These are phyloP conservation scores for Heteractis magnifica DNA, from an alignment of 92 coral and sea anemone species.

Conservation along the genomic window DNA sequence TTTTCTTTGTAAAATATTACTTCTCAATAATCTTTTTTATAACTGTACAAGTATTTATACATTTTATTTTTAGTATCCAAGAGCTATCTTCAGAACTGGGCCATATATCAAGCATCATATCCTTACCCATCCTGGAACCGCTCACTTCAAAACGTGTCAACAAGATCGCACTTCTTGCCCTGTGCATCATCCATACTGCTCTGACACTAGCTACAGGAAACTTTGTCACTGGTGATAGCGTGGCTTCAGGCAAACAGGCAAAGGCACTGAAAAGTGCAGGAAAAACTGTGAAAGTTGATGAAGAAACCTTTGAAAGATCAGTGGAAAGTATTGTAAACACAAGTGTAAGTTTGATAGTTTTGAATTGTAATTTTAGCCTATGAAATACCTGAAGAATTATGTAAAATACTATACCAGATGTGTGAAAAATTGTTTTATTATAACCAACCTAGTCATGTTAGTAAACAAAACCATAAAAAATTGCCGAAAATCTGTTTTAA, in stretches of 20 bases:
- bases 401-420: no score
- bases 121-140: conserved; percentile 93
- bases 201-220: conserved; percentile 86
- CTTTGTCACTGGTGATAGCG: conserved; percentile 49
- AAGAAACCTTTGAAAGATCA: conserved; percentile 69
- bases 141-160: conserved; percentile 72
- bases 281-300: conserved; percentile 52
- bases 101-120: conserved; percentile 69
- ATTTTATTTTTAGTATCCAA: conserved; percentile 54
- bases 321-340: conserved; percentile 77
- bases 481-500: no score
- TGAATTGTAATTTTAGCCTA: no score
- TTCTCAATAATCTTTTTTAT: background rate
- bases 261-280: conserved; percentile 39
- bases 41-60: background rate
- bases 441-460: no score
- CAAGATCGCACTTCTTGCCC: conserved; percentile 77
- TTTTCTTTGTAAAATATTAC: background rate
- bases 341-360: conserved; percentile 62
- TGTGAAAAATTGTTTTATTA: no score
- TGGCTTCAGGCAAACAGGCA: conserved; percentile 13
- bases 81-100: conserved; percentile 85
- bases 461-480: no score
- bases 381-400: no score
- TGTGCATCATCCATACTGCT: conserved; percentile 80